These are phyloP conservation scores for Latheticus oryzae DNA, from an alignment of 2,888 invertebrate species.

Conservation along the genomic window DNA sequence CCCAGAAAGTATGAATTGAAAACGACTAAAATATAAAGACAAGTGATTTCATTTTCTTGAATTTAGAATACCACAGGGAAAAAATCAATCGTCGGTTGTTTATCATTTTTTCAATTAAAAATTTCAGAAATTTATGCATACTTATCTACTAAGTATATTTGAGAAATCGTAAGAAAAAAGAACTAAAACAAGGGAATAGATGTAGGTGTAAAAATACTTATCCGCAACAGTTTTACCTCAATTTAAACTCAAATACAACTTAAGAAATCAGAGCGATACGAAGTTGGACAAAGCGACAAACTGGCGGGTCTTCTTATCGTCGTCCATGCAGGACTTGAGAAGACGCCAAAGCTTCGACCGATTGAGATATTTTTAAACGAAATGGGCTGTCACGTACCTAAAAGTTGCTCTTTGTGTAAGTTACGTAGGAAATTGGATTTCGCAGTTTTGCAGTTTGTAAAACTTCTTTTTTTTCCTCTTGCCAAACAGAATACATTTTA, in stretches of 20 bases:
- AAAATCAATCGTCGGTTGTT: too few relatives aligned
- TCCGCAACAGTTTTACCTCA: constrained; percentile 17
- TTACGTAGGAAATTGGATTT: constrained; percentile 50
- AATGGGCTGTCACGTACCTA: constrained; percentile 47
- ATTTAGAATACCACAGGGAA: too few relatives aligned
- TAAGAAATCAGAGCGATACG: constrained; percentile 30
- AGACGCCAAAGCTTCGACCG: constrained; percentile 38
- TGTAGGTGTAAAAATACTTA: too few relatives aligned
- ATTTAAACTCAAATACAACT: constrained; percentile 24
- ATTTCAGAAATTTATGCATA: too few relatives aligned
- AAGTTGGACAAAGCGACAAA: constrained; percentile 37
- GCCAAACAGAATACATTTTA: constrained; percentile 32
- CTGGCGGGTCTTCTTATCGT: constrained; percentile 32
- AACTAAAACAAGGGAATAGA: too few relatives aligned
- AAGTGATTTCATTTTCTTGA: too few relatives aligned
- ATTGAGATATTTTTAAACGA: constrained; percentile 48
- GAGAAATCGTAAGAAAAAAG: too few relatives aligned
- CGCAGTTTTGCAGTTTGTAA: constrained; percentile 48
- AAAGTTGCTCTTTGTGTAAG: constrained; percentile 48
- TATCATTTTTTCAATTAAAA: too few relatives aligned
- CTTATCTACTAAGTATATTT: too few relatives aligned
- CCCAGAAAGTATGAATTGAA: too few relatives aligned
- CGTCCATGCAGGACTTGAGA: constrained; percentile 28
- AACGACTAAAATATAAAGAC: too few relatives aligned
- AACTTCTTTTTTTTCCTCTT: constrained; percentile 37